Evolutionary conservation across 2,113 vertebrate species (phyloP), one percentile per base, ranked within the genome.

Genomic region (Ptychochromis oligacanthus): DNA sequence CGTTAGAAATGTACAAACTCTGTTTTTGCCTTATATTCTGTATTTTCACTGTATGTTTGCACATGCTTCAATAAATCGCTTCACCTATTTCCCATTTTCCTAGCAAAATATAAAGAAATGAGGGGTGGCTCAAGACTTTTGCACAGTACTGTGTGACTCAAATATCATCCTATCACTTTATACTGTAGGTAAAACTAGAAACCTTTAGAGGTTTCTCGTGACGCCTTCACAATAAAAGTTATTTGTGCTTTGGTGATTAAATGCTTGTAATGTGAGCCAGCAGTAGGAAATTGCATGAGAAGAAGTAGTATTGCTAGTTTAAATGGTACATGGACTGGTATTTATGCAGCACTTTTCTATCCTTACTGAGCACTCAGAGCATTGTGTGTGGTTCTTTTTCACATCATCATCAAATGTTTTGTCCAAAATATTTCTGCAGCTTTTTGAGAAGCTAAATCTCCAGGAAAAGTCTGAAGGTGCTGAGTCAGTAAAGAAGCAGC

Each of bases 381-480:
- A 40, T 49, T 70, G 26, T n/a, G 31, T 72, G 10, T 52, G 43
- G 26, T 72, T 72, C 18, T 13, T 17, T 54, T 54, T n/a, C 24
- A 36, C 36, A 36, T 36, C 1, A 5, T 52, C 49, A 72, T 52
- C 34, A 64, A 11, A 55, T 49, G 49, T 82, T 13, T 24, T 40
- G 28, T 46, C 13, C 28, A 1, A 17, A 64, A 22, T 83, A 28
- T 83, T 56, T 79, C 8, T 60, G 0, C 92, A 99, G 98, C 96
- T 99, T 2, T 98, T 99, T 91, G 96, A 98, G 85, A 97, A 97
- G 76, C 93, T 99, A 14, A 97, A 91, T 77, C 95, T 99, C 64
- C 98, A 98, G 88, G 96, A 98, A 70, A 81, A 22, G 59, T 14
- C 81, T 38, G 91, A 55, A 78, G 59, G 43, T 6, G 78, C 79